phyloP scores from a whole-genome alignment of 1,140 invertebrate genomes.

The Sarcophaga bullata region DNA sequence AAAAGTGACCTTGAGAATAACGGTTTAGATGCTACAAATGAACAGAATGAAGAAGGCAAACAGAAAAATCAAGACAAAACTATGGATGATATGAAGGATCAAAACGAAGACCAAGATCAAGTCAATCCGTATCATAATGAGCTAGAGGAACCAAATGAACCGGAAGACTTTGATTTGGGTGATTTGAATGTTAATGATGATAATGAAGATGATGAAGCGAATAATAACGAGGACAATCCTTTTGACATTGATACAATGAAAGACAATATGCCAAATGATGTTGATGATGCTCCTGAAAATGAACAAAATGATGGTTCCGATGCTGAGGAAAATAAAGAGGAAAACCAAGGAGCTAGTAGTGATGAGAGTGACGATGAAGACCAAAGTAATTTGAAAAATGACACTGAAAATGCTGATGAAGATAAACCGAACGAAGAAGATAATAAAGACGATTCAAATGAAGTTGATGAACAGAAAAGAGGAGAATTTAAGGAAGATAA shows the following conservation, averaged over 20 bases:
- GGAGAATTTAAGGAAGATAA: constrained; percentile 53
- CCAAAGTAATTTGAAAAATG: constrained; percentile 56
- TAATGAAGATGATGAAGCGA: constrained; percentile 68
- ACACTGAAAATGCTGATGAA: constrained; percentile 66
- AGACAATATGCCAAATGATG: constrained; percentile 67
- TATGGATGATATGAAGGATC: constrained; percentile 73
- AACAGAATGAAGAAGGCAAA: constrained; percentile 56
- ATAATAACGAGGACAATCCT: constrained; percentile 78
- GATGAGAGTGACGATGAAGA: constrained; percentile 64
- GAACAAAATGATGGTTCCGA: constrained; percentile 57
- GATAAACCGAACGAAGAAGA: constrained; percentile 68
- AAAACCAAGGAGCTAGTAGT: constrained; percentile 66
- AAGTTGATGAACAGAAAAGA: constrained; percentile 63
- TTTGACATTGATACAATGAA: constrained; percentile 86
- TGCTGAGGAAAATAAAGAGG: constrained; percentile 66
- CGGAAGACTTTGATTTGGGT: constrained; percentile 86
- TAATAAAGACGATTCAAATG: constrained; percentile 65
- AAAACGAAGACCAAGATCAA: constrained; percentile 83
- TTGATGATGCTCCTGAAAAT: constrained; percentile 61
- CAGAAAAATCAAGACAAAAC: constrained; percentile 61
- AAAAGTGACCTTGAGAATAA: constrained; percentile 68
- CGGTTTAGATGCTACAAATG: constrained; percentile 64
- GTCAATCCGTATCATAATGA: constrained; percentile 87
- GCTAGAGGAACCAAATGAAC: constrained; percentile 77
- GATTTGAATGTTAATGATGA: constrained; percentile 87